Evolutionary conservation across 1,140 invertebrate genomes (phyloP).

Genomic region (Drosophila nigrodunni): DNA sequence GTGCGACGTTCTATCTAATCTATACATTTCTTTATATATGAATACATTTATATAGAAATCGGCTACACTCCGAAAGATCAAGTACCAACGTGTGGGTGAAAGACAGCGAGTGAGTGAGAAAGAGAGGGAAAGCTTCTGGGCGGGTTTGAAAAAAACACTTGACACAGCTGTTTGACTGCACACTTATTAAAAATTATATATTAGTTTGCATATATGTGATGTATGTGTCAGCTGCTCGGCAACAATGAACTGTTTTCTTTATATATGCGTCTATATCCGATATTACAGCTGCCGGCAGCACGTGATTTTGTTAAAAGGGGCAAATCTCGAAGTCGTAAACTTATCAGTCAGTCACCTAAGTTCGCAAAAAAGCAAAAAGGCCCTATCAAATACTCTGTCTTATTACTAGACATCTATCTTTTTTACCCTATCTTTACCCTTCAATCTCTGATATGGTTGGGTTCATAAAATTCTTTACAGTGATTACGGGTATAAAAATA

Average conservation of each 20-base stretch:
- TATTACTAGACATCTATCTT: too few species aligned
- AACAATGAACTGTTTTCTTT: slow-evolving; percentile 4
- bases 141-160: slow-evolving; percentile 52
- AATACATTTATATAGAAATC: slow-evolving; percentile 51
- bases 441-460: too few species aligned
- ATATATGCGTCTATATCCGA: not conserved
- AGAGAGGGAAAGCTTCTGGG: slow-evolving; percentile 18
- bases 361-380: not conserved
- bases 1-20: slow-evolving; percentile 57
- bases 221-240: slow-evolving; percentile 33
- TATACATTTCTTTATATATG: slow-evolving; percentile 62
- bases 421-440: too few species aligned
- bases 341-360: slow-evolving; percentile 34
- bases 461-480: too few species aligned
- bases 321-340: slow-evolving; percentile 45
- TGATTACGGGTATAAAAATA: slow-evolving; percentile 3
- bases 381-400: too few species aligned
- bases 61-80: not conserved
- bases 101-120: not conserved
- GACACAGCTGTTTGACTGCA: slow-evolving; percentile 65
- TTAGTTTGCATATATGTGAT: slow-evolving; percentile 14
- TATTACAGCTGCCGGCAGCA: not conserved
- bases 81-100: not conserved
- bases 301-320: slow-evolving; percentile 7
- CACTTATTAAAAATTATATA: slow-evolving; percentile 28